phyloP scores from a whole-genome alignment of 2,797 vertebrate genomes.

The Amblyraja radiata region DNA sequence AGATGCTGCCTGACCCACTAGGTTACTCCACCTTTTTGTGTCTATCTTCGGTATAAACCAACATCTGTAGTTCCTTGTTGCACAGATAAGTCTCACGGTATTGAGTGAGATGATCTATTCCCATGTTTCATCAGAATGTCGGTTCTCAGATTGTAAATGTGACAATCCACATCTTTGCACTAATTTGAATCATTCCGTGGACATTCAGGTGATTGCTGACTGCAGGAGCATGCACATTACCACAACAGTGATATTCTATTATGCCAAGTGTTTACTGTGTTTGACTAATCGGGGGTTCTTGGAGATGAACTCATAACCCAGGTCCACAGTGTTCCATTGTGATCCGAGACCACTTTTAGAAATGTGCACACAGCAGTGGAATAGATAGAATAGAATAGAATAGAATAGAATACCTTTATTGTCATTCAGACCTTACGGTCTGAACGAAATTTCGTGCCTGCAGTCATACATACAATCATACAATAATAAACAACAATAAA shows the following conservation, averaged over 20 bases:
- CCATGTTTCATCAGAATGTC: too few species aligned
- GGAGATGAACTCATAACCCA: neutral
- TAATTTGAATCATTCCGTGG: neutral
- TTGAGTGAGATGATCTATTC: neutral
- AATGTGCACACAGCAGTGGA: neutral
- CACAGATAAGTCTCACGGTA: too few species aligned
- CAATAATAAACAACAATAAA: too few species aligned
- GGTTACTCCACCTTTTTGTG: too few species aligned
- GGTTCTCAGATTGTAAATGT: neutral
- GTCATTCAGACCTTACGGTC: too few species aligned
- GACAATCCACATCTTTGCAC: neutral
- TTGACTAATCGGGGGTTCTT: neutral
- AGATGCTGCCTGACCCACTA: too few species aligned
- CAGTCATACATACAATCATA: too few species aligned
- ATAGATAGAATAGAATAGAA: too few species aligned
- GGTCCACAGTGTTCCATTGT: neutral
- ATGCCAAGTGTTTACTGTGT: neutral
- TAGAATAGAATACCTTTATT: too few species aligned
- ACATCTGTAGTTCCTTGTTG: too few species aligned
- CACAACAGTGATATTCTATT: neutral
- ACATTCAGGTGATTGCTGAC: neutral
- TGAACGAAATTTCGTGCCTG: too few species aligned
- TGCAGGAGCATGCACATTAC: neutral
- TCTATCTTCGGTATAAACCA: too few species aligned
- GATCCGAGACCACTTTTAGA: neutral